Conservation (phyloP, 2,113 vertebrate genomes). For the Menidia beryllina region DNA sequence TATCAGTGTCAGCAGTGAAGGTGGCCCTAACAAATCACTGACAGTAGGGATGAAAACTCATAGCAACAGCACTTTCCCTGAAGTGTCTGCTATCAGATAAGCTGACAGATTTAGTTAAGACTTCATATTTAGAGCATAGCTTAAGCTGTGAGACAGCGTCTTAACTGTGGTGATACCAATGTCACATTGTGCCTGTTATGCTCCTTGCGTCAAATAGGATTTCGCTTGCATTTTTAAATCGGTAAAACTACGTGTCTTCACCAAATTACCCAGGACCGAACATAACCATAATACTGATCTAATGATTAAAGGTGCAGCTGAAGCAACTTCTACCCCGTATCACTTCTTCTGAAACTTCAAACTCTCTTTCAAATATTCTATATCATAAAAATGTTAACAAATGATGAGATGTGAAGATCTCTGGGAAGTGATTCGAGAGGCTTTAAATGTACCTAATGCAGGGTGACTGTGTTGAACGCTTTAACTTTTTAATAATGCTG, state of each 20-base stretch:
- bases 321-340: slow-evolving; percentile 21
- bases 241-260: slow-evolving; percentile 38
- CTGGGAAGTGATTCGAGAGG: no score
- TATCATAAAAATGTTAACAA: no score
- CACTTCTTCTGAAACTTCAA: slow-evolving; percentile 14
- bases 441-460: no score
- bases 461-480: no score
- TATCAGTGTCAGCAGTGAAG: slow-evolving; percentile 73
- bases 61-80: slow-evolving; percentile 77
- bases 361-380: no score
- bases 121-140: slow-evolving; percentile 82
- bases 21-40: slow-evolving; percentile 79
- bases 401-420: no score
- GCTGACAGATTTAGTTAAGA: slow-evolving; percentile 81
- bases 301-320: slow-evolving; percentile 28
- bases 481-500: no score
- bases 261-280: slow-evolving; percentile 51
- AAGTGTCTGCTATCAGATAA: slow-evolving; percentile 81
- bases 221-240: slow-evolving; percentile 60
- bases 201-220: slow-evolving; percentile 72
- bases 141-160: slow-evolving; percentile 76
- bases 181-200: slow-evolving; percentile 76
- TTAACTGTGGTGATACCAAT: slow-evolving; percentile 76
- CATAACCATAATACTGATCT: slow-evolving; percentile 35
- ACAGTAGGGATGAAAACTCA: slow-evolving; percentile 73